Conservation (phyloP, 2,113 vertebrate genomes). For the Corapipo altera region DNA sequence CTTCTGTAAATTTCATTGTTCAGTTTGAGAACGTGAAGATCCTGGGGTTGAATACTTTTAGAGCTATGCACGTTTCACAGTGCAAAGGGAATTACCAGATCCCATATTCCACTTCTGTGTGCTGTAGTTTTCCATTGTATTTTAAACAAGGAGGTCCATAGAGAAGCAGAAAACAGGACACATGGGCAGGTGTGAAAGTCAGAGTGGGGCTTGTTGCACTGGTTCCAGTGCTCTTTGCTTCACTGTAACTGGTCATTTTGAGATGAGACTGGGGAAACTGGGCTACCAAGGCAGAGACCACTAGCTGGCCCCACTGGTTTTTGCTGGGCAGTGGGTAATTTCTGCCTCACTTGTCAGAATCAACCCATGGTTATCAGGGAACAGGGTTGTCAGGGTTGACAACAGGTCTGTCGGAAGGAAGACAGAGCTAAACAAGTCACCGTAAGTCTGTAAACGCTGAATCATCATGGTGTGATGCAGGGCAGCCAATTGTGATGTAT, state of each 20-base stretch:
- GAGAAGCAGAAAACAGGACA: neutral
- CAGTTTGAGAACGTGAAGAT: neutral
- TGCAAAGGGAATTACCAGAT: neutral
- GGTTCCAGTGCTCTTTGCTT: neutral
- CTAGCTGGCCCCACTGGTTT: constrained; percentile 50
- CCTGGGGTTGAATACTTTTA: neutral
- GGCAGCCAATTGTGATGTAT: too few species aligned
- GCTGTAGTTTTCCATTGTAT: neutral
- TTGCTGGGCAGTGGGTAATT: neutral
- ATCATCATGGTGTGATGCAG: too few species aligned
- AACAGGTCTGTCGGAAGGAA: too few species aligned
- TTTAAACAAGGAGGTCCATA: neutral
- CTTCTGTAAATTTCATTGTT: neutral
- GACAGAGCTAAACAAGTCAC: too few species aligned
- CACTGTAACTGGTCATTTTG: neutral
- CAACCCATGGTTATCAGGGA: neutral
- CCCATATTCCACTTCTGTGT: neutral
- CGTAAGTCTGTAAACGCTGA: too few species aligned
- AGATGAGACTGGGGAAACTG: neutral
- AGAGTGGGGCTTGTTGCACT: neutral
- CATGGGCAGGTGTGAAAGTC: neutral
- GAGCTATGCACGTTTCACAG: fast-evolving
- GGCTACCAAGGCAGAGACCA: neutral
- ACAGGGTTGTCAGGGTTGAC: too few species aligned
- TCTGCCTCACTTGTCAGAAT: neutral